Evolutionary conservation across 2,797 vertebrate species (phyloP).

Genomic region (Cottoperca gobio): DNA sequence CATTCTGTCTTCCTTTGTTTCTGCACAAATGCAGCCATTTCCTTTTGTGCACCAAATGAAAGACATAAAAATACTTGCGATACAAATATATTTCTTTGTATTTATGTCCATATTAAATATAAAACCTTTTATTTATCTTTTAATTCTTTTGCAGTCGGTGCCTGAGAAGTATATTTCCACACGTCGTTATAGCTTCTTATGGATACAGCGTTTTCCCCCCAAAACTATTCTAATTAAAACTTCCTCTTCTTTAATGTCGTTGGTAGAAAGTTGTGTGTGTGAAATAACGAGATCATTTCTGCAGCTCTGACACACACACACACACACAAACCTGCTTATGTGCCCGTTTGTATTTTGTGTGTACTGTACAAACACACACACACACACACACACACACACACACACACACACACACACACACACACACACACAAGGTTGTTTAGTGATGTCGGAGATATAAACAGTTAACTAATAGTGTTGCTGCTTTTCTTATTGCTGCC

Average conservation of each 20-base stretch:
- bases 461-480: conserved; percentile 76
- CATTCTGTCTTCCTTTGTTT: not conserved
- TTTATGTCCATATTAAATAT: conserved; percentile 3
- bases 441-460: conserved; percentile 63
- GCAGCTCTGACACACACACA: conserved; percentile 23
- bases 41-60: not conserved
- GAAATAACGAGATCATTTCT: conserved; percentile 25
- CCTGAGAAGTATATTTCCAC: not conserved
- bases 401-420: conserved; percentile 2
- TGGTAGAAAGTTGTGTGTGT: conserved; percentile 17
- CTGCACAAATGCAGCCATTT: not conserved
- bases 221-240: conserved; percentile 29
- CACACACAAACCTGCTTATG: conserved; percentile 9
- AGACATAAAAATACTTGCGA: not conserved
- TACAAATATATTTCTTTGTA: not conserved
- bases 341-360: conserved; percentile 24
- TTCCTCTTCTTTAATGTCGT: conserved; percentile 13
- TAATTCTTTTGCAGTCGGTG: not conserved
- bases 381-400: conserved; percentile 27
- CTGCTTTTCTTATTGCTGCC: conserved; percentile 77
- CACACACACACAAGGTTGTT: conserved; percentile 43
- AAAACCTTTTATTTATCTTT: not conserved
- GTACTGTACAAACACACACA: conserved; percentile 12
- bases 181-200: conserved; percentile 15
- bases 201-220: not conserved